Conservation (phyloP, 2,113 vertebrate genomes). For the Amphiprion ocellaris region DNA sequence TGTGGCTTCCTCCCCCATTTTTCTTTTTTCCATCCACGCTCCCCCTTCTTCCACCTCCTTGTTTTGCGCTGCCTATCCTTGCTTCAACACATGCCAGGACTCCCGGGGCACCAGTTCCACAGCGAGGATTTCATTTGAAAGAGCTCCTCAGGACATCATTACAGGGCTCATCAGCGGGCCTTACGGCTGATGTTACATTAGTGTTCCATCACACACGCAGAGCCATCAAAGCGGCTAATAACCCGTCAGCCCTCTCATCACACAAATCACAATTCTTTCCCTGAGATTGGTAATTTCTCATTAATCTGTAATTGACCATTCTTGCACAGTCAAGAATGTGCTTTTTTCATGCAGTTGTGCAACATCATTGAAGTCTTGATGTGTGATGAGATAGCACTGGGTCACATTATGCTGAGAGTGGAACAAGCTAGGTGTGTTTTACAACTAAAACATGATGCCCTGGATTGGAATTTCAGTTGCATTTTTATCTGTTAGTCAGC, state of each 20-base stretch:
- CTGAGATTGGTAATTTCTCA: slow-evolving; percentile 15
- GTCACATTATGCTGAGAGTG: not conserved
- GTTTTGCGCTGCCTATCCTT: slow-evolving; percentile 62
- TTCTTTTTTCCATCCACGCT: slow-evolving; percentile 10
- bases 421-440: not conserved
- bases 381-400: not conserved
- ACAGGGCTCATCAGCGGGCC: slow-evolving; percentile 72
- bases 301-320: slow-evolving; percentile 34
- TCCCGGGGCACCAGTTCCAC: slow-evolving; percentile 74
- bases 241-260: slow-evolving; percentile 28
- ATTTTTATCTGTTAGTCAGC: too few relatives aligned
- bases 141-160: slow-evolving; percentile 79
- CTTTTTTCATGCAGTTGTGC: not conserved
- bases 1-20: not conserved
- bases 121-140: slow-evolving; percentile 69
- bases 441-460: slow-evolving; percentile 6
- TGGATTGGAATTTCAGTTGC: not conserved
- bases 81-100: slow-evolving; percentile 77
- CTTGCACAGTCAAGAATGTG: not conserved
- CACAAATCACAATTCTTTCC: slow-evolving; percentile 16
- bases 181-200: slow-evolving; percentile 75
- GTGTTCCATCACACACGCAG: slow-evolving; percentile 56
- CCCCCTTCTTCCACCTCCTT: slow-evolving; percentile 64
- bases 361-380: slow-evolving; percentile 3
- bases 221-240: slow-evolving; percentile 48